Base-by-base conservation (phyloP, 2,797 vertebrate species). In the Tokudaia tokunoshimensis region DNA sequence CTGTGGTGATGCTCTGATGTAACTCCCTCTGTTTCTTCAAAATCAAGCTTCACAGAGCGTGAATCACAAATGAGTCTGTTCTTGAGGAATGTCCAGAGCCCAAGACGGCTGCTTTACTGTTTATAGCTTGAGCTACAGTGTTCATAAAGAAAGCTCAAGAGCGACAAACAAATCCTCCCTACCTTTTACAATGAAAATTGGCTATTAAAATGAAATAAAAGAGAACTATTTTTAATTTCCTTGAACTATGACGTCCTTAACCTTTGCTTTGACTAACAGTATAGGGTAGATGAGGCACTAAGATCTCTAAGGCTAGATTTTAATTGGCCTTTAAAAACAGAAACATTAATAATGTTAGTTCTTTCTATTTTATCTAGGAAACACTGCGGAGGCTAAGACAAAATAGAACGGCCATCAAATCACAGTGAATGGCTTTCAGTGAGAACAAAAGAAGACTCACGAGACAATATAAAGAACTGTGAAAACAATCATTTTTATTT, bases 91-190 rank as follows among this genome's bases (percentile, higher is more conserved):
- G 3, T 24, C 7, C 2, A 31, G 22, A 81, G 6, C 14, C 37
- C 47, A 72, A 31, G 24, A 44, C 1, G 41, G 11, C 4, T 59
- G 29, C 12, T 52, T 55, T 37, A 47, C 47, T 41, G 20, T 20
- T 74, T 34, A 34, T 7, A 74, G 1, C 1, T 63, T 85, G 7
- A 0, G 1, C 1, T 0, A 20, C 29, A 3, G 2, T 14, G 0
- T 67, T 88, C 85, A 4, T n/a, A 15, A 55, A 47, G 12, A 9
- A 26, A 15, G 3, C 5, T 4, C 0, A 78, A 24, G 0, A 11
- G 24, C 19, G 50, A 11, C 13, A 10, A 6, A 29, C 52, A 59
- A 74, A 44, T 70, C 61, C 12, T 57, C 4, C 29, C 29, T 61
- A 24, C 29, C n/a, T 44, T 44, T 44, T 76, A 7, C 22, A 61